These are phyloP conservation scores for Chrysolina americana DNA, from an alignment of 2,888 invertebrate genomes.

Conservation along the genomic window DNA sequence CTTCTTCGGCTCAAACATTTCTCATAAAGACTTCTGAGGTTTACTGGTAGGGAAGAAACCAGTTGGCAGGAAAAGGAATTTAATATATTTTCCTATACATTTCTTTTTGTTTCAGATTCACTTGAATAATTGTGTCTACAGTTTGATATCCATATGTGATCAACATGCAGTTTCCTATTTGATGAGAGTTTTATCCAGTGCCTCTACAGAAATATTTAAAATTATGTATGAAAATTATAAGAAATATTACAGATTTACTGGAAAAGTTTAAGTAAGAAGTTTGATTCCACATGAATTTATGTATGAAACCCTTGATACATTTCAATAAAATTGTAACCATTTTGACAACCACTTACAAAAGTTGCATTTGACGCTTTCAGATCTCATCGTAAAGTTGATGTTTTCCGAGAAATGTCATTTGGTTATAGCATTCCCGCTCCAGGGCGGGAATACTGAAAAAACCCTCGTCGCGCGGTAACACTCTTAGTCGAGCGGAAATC, in stretches of 20 bases:
- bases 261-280: conserved; percentile 67
- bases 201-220: conserved; percentile 71
- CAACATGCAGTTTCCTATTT: conserved; percentile 69
- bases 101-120: conserved; percentile 65
- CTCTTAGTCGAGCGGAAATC: too few relatives aligned
- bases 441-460: too few relatives aligned
- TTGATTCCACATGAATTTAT: conserved; percentile 9
- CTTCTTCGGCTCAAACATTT: too few relatives aligned
- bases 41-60: too few relatives aligned
- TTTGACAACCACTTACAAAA: too few relatives aligned
- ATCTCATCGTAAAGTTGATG: too few relatives aligned
- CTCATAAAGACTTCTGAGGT: too few relatives aligned
- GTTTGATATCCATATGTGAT: conserved; percentile 69
- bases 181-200: conserved; percentile 67
- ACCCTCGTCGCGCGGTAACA: too few relatives aligned
- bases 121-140: conserved; percentile 69
- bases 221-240: conserved; percentile 69
- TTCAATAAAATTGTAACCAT: not conserved
- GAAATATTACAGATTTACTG: conserved; percentile 71
- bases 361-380: too few relatives aligned
- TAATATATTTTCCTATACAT: not conserved
- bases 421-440: too few relatives aligned
- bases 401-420: too few relatives aligned
- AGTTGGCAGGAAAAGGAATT: not conserved
- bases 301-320: not conserved